Base-by-base conservation (phyloP, 2,113 vertebrate genomes). In the Benitochromis conjunctus region DNA sequence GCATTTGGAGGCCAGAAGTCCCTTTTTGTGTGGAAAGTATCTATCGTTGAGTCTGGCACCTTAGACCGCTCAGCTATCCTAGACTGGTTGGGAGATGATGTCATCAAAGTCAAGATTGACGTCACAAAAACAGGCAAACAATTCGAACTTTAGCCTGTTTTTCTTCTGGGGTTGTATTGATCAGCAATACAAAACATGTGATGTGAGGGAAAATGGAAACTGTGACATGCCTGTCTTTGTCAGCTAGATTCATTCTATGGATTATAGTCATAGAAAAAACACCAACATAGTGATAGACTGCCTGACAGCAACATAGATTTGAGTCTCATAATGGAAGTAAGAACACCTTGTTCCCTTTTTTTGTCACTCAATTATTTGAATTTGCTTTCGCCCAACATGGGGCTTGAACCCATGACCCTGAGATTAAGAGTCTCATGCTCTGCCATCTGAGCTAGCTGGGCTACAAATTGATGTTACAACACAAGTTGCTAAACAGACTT, bases 41-140 rank as follows among this genome's bases (percentile, higher is more conserved):
- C 0, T 0, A 4, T 0, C 7, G 7, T 71, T 71, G 21, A 71
- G 64, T 26, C 7, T 16, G 12, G 13, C 6, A 4, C 51, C 18
- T 53, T 4, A 19, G 18, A 53, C 51, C 8, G 19, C 51, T 53
- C 18, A 0, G 7, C 51, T 18, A 53, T 9, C 18, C 51, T 19
- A n/a, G 16, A 53, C 16, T 8, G 8, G 7, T 0, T 26, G 9
- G 7, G 2, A 0, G 0, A 16, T 0, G 0, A 2, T 0, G 11
- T 69, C n/a, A 9, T 69, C 64, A 2, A 6, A 69, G 0, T 43
- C n/a, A 16, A 14, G n/a, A 43, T 8, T 69, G 64, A 71, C 21
- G 10, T 71, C 16, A 46, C 13, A 26, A 18, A 24, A 46, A 71
- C 21, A 46, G 16, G 66, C 14, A 26, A 46, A 69, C 13, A 3